These are phyloP conservation scores for Adelognathus sp. DNA, from an alignment of 2,888 invertebrate species.

Conservation along the genomic window DNA sequence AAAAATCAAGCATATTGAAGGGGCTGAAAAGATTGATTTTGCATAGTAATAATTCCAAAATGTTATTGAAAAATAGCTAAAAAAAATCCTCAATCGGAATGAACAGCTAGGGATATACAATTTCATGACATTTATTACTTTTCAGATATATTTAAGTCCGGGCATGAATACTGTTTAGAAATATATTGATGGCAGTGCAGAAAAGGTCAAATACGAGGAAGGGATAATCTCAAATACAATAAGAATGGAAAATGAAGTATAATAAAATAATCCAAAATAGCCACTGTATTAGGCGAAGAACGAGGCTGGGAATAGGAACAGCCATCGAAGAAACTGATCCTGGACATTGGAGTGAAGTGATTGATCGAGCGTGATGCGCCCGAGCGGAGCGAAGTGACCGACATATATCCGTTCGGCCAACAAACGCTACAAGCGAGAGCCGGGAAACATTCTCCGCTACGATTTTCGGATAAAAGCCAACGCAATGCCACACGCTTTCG, in stretches of 20 bases:
- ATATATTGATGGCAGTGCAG: too few relatives aligned
- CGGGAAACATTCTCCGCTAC: constrained; percentile 32
- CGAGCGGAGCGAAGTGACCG: constrained; percentile 23
- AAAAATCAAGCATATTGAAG: background rate
- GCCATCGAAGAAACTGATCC: constrained; percentile 27
- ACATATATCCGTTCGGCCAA: constrained; percentile 44
- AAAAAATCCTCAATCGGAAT: too few relatives aligned
- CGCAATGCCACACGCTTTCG: background rate
- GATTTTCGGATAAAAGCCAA: constrained; percentile 1
- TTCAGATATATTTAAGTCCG: too few relatives aligned
- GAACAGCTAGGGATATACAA: too few relatives aligned
- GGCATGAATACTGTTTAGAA: too few relatives aligned
- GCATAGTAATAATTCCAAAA: too few relatives aligned
- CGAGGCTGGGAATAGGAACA: background rate
- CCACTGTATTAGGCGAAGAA: background rate
- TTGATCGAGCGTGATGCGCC: constrained; percentile 33
- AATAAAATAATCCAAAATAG: background rate
- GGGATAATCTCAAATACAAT: too few relatives aligned
- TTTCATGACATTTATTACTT: too few relatives aligned
- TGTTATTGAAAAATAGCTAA: too few relatives aligned
- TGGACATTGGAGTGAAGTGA: constrained; percentile 4
- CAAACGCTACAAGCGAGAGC: constrained; percentile 24
- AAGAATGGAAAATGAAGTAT: too few relatives aligned
- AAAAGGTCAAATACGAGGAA: too few relatives aligned
- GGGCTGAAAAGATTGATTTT: background rate